Percentiles rank a stretch among this genome's conserved stretches.
These are phyloP conservation scores for Oreocharis arfaki DNA, from an alignment of 2,113 vertebrate species.

Conservation along the genomic window DNA sequence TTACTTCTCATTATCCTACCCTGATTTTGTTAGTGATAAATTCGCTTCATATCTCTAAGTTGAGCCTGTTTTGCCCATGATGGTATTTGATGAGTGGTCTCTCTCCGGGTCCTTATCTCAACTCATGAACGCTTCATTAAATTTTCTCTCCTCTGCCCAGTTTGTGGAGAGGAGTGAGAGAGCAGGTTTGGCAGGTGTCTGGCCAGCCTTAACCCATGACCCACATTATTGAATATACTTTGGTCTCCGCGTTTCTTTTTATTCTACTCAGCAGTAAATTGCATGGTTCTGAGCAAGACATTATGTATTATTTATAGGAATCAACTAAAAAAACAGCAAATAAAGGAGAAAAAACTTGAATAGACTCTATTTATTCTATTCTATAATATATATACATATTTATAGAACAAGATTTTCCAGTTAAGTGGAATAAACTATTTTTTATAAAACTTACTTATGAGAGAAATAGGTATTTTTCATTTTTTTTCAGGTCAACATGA, in stretches of 20 bases:
- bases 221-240: neutral
- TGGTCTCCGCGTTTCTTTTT: neutral
- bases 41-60: neutral
- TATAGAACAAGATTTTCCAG: neutral
- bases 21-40: neutral
- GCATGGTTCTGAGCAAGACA: neutral
- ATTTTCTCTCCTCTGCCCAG: neutral
- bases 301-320: neutral
- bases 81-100: neutral
- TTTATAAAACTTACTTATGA: neutral
- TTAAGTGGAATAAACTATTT: neutral
- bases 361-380: neutral
- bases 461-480: neutral
- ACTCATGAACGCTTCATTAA: rapidly evolving
- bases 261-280: neutral
- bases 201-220: neutral
- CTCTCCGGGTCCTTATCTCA: neutral
- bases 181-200: neutral
- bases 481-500: neutral
- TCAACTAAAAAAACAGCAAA: neutral
- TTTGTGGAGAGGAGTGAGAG: rapidly evolving
- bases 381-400: neutral
- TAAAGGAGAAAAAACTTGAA: neutral
- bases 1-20: neutral
- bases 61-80: neutral